Conservation (phyloP, 2,888 invertebrate species). For the Abscondita cerata region DNA sequence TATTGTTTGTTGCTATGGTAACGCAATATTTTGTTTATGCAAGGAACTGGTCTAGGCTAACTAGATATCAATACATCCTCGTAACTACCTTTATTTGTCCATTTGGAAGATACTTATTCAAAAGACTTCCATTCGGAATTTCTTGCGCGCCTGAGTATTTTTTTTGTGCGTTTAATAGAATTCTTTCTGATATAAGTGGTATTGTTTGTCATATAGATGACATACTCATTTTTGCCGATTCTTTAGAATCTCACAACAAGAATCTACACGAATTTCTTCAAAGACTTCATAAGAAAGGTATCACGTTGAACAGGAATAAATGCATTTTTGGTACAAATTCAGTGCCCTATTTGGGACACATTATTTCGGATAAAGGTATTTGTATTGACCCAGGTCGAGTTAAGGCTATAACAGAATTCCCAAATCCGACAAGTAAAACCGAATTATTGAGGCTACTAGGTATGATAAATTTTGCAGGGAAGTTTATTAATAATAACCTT, state of each 20-base stretch:
- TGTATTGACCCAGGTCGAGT: neutral
- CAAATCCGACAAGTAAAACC: neutral
- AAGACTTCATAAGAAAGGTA: neutral
- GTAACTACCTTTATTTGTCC: neutral
- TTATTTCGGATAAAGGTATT: conserved; percentile 1
- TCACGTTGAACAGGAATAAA: neutral
- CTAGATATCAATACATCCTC: too few relatives aligned
- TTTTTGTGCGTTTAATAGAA: too few relatives aligned
- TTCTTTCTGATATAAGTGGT: neutral
- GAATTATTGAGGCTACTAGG: neutral
- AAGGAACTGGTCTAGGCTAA: too few relatives aligned
- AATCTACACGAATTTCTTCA: neutral
- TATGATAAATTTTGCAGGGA: conserved; percentile 2
- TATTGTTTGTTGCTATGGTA: too few relatives aligned
- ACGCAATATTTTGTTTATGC: too few relatives aligned
- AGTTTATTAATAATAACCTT: neutral
- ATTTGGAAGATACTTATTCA: neutral
- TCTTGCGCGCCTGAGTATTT: neutral
- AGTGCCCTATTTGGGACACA: conserved; percentile 3
- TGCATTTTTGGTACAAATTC: neutral
- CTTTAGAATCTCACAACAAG: neutral
- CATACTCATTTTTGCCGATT: neutral
- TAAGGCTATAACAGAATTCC: neutral
- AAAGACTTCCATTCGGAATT: neutral
- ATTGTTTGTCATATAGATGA: neutral